Base-by-base conservation (phyloP, 2,888 invertebrate genomes). In the Salpingus planirostris region DNA sequence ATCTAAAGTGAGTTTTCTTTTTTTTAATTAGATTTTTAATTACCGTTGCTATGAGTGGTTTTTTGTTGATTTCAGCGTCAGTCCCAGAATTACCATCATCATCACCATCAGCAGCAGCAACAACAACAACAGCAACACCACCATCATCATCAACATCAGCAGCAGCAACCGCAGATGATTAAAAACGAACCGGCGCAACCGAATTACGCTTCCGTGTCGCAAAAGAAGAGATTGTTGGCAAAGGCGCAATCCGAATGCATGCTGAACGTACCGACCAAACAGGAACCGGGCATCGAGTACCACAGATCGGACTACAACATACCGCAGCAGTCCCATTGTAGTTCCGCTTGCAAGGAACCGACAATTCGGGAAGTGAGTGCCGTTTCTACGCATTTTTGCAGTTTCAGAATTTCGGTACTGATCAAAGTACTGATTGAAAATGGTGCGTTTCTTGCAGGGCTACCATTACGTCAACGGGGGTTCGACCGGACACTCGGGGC, bases 221-320 rank as follows among this genome's bases (percentile, higher is more conserved):
- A 91, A 66, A 91, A 91, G 74, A 91, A 91, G 62, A 75, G 90
- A 14, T 69, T 91, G 31, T 65, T 91, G 41, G 89, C 89, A 31
- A 87, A 91, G 66, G 88, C 87, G 32, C 88, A 89, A 56, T 80
- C 77, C 11, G 81, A 83, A 51, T 79, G 78, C 52, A 72, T 73
- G 62, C 64, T 76, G 55, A 68, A 71, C 36, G 66, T 73, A 15
- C 68, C 70, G 21, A 73, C 79, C 1, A 78, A 78, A 50, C 75
- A 78, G 47, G 74, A 79, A 60, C 65, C 74, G 47, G 67, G 48
- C 29, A 43, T 31, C 29, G 45, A 44, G 7, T 42, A 68, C 42
- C 65, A 67, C 46, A 64, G 66, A 36, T 63, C 65, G 28, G 55
- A 57, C 12, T 56, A 41, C 45, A 49, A 41, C 39, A 49, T 46